A percentile compares a stretch with the other conserved stretches of the same genome.
These are phyloP conservation scores for Chloropsis hardwickii DNA, from an alignment of 2,113 vertebrate species.

Conservation along the genomic window DNA sequence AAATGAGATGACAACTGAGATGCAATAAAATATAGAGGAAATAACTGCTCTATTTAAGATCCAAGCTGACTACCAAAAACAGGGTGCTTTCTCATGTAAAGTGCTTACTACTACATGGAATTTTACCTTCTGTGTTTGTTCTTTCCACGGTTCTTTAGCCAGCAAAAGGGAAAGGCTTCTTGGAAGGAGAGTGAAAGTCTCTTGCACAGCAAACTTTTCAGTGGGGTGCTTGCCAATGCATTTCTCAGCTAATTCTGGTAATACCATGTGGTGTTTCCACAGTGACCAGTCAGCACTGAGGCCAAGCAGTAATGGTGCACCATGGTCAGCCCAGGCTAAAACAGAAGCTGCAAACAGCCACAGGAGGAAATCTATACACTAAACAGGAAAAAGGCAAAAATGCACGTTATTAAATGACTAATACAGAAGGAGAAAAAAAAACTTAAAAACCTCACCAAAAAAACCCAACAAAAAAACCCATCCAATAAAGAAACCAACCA, in stretches of 20 bases:
- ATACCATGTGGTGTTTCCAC: slow-evolving; percentile 61
- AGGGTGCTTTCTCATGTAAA: not conserved
- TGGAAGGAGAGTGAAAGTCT: slow-evolving; percentile 77
- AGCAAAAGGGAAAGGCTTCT: slow-evolving; percentile 81
- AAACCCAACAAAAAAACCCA: not conserved
- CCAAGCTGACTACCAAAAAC: not conserved
- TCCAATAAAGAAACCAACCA: not conserved
- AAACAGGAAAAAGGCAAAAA: slow-evolving; percentile 16
- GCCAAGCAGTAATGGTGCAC: slow-evolving; percentile 85
- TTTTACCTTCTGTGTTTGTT: slow-evolving; percentile 85
- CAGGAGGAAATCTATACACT: slow-evolving; percentile 87
- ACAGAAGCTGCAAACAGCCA: slow-evolving; percentile 83
- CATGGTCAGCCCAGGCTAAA: slow-evolving; percentile 87
- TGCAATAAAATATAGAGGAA: not conserved
- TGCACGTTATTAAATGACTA: not conserved
- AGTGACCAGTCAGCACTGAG: slow-evolving; percentile 81
- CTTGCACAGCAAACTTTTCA: slow-evolving; percentile 67
- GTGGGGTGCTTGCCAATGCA: slow-evolving; percentile 66
- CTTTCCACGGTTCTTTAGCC: slow-evolving; percentile 89
- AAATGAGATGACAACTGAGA: not conserved
- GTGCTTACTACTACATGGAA: not conserved
- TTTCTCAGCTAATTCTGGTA: not conserved
- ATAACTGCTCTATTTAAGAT: not conserved
- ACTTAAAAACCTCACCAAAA: not conserved
- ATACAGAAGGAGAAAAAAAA: not conserved